phyloP scores from a whole-genome alignment of 2,797 vertebrate species.

The Etheostoma nigrum region DNA sequence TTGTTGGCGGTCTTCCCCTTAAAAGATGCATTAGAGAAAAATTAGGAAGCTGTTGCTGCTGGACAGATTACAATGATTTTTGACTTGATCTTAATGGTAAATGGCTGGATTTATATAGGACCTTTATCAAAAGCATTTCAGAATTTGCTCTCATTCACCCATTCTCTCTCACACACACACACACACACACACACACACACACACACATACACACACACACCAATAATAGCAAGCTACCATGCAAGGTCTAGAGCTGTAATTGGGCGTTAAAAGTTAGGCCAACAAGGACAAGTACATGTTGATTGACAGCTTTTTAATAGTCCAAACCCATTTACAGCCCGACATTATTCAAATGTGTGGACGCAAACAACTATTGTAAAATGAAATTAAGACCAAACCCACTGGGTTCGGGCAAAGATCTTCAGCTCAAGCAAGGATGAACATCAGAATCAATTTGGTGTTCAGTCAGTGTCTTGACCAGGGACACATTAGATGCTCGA shows the following conservation, averaged over 20 bases:
- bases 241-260: neutral
- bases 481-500: too few relatives aligned
- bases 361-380: too few relatives aligned
- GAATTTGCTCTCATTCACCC: neutral
- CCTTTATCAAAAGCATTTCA: neutral
- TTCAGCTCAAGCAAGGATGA: neutral
- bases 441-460: neutral
- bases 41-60: neutral
- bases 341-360: too few relatives aligned
- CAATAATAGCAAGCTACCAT: neutral
- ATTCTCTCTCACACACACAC: neutral
- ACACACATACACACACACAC: neutral
- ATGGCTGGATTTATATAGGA: conserved; percentile 1
- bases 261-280: too few relatives aligned
- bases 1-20: neutral
- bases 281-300: too few relatives aligned
- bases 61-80: neutral
- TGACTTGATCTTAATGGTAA: neutral
- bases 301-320: too few relatives aligned
- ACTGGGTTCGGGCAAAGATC: too few relatives aligned
- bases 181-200: too few relatives aligned
- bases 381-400: too few relatives aligned
- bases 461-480: neutral
- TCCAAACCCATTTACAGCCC: too few relatives aligned
- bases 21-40: neutral